Base-by-base conservation (phyloP, 2,113 vertebrate genomes). In the Diadophis punctatus region DNA sequence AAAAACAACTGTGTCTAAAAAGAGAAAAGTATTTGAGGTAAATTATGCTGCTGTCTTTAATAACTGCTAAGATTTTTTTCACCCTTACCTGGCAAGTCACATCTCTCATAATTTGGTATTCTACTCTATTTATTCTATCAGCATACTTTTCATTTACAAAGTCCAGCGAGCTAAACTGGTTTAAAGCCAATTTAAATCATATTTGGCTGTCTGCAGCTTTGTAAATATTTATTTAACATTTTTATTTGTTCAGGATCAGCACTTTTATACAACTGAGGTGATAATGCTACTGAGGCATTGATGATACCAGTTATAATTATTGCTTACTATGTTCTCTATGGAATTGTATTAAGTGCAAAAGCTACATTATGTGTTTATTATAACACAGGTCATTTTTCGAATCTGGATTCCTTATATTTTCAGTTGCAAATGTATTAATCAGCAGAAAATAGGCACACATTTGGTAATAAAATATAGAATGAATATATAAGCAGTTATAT, bases 401-500 rank as follows among this genome's bases (percentile, higher is more conserved):
- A 2, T 55, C 30, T 1, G 58, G 43, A 0, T 3, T 2, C 7
- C 30, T 93, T 91, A 16, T 16, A 68, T 53, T 55, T 88, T 48
- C 48, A 16, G 80, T n/a, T 30, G 18, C 34, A 51, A 27, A 63
- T 46, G 56, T 60, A n/a, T 5, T n/a, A 52, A 49, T 58, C 56
- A 63, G 46, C 85, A 91, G 8, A 51, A 27, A 48, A 9, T 86
- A 52, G 8, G 14, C 51, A 46, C 39, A 30, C 87, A 25, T 91
- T 22, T 84, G 0, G 0, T 53, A 80, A 91, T 58, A 89, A 80
- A 87, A 74, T 90, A 16, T 49, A 49, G 55, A 87, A 80, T 52
- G 3, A 88, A 0, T 7, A 1, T 30, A 3, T 3, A 4, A 51
- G 12, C 3, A 3, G 11, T 48, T 52, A 4, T 0, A 0, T 23